Evolutionary conservation across 1,140 invertebrate genomes (phyloP), one percentile per base, ranked within the genome.

Genomic region (Leptinotarsa defecta): DNA sequence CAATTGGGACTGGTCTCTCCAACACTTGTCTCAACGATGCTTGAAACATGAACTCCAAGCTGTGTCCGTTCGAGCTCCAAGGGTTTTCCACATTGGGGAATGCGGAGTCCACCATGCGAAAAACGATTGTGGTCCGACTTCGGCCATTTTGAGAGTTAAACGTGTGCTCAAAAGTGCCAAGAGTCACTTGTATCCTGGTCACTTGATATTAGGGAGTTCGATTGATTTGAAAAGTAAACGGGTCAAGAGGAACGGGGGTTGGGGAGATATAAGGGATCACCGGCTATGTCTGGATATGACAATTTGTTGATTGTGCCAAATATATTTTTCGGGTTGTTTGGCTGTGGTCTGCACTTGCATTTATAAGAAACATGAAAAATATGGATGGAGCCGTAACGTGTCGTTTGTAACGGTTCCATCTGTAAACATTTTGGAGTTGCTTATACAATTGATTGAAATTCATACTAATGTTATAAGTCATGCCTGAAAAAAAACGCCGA

Each of bases 1-100:
- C 87, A 99, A 99, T 86, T 99, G 98, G 98, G 98, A 99, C 82
- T 99, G 98, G 95, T 97, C 96, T 24, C 86, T 99, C 76, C 93
- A 98, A 79, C 94, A 98, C 86, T 89, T 99, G 13, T 96, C 95
- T 22, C 93, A 95, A 83, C 92, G 92, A 76, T 97, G 97, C 86
- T 87, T 96, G 74, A 89, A 90, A 8, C 87, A 93, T 19, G 94
- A 93, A 78, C 89, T 98, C 61, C 91, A 92, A 76, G 94, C 95
- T 0, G 92, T 98, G 87, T 91, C 97, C 74, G 92, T 96, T 83
- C 92, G 94, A 80, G 95, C 95, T 3, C 96, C 97, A 0, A 86
- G 97, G 70, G 95, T 99, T 62, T 98, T 99, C 86, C 98, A 99
- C 88, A 97, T 99, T 82, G 98, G 98, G 15, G 97, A 99, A 90